These are phyloP conservation scores for Canis aureus DNA, from an alignment of 2,113 vertebrate genomes.

Conservation along the genomic window DNA sequence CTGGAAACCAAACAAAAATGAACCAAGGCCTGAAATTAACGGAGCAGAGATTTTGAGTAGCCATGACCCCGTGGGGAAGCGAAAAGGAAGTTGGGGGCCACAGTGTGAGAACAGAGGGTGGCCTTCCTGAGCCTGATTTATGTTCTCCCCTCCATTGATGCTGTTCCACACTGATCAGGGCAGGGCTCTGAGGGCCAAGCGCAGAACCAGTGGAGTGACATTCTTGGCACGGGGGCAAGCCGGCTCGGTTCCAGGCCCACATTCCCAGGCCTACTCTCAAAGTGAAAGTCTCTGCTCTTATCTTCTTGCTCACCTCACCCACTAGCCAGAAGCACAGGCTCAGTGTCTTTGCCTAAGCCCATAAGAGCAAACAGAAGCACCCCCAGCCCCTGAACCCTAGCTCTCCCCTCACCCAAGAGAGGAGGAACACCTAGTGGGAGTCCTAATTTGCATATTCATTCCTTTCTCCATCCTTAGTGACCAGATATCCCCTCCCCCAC, in stretches of 20 bases:
- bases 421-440: accelerated
- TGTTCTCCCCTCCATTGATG: conserved; percentile 75
- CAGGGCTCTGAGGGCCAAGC: conserved; percentile 82
- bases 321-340: not conserved
- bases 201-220: conserved; percentile 84
- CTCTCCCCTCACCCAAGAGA: not conserved
- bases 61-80: accelerated
- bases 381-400: not conserved
- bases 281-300: conserved; percentile 14
- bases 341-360: not conserved
- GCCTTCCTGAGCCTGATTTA: conserved; percentile 73
- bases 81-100: accelerated
- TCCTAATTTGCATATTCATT: accelerated
- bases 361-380: accelerated
- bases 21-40: not conserved
- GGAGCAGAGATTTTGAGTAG: accelerated
- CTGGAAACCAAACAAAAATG: not conserved
- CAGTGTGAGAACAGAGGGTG: not conserved
- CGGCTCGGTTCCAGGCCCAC: conserved; percentile 60
- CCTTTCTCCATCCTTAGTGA: not conserved
- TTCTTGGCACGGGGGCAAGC: conserved; percentile 76
- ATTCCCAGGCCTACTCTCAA: conserved; percentile 56
- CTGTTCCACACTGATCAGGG: conserved; percentile 66
- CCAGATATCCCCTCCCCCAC: not conserved
- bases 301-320: not conserved